These are phyloP conservation scores for Hydrophis major DNA, from an alignment of 2,797 vertebrate species.

Conservation along the genomic window DNA sequence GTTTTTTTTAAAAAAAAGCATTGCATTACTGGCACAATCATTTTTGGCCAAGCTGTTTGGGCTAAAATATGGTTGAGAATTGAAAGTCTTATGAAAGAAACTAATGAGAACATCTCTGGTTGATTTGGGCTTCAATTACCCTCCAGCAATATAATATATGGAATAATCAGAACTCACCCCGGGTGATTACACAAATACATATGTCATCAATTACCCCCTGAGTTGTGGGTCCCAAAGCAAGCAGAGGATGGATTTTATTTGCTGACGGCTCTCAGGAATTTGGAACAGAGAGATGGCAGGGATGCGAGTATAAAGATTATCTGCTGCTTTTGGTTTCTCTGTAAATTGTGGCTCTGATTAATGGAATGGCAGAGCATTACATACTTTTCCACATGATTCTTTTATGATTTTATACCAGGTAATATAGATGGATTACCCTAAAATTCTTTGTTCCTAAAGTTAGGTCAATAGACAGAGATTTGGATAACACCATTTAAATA, in stretches of 20 bases:
- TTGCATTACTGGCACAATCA: conserved; percentile 29
- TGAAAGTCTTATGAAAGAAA: conserved; percentile 52
- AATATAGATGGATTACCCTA: conserved; percentile 60
- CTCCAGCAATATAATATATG: conserved; percentile 49
- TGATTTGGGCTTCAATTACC: conserved; percentile 61
- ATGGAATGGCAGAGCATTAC: conserved; percentile 51
- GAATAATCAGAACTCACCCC: conserved; percentile 51
- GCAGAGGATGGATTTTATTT: conserved; percentile 52
- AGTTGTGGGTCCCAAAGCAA: conserved; percentile 47
- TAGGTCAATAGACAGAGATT: conserved; percentile 51
- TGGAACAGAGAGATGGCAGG: conserved; percentile 49
- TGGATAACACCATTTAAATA: conserved; percentile 63
- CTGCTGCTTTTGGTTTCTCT: conserved; percentile 54
- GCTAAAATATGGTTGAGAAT: conserved; percentile 55
- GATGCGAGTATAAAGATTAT: conserved; percentile 55
- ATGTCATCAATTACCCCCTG: conserved; percentile 47
- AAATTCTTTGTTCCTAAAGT: conserved; percentile 67
- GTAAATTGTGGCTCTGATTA: conserved; percentile 46
- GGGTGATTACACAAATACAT: conserved; percentile 60
- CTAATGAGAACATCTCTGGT: conserved; percentile 51
- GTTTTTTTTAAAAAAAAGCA: conserved; percentile 20
- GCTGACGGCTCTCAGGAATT: conserved; percentile 57
- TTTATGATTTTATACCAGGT: conserved; percentile 61
- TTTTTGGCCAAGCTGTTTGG: conserved; percentile 54
- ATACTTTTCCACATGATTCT: conserved; percentile 44